Percentiles rank a stretch among this genome's conserved stretches.
Evolutionary conservation across 1,140 invertebrate genomes (phyloP).

Genomic region (Camponotus pennsylvanicus): DNA sequence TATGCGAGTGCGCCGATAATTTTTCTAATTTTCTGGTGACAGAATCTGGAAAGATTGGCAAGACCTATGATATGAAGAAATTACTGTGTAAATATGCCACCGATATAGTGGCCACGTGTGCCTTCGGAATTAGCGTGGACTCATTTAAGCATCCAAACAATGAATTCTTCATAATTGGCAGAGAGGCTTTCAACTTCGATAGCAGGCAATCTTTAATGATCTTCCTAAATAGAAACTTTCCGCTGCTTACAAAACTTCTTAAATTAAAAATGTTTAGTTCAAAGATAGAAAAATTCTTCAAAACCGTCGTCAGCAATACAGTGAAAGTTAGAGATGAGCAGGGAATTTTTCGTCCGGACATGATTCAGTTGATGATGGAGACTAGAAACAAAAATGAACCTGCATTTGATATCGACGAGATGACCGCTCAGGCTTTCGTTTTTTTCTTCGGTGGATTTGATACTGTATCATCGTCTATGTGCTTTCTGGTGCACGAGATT

Average conservation of each 20-base stretch:
- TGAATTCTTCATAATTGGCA: conserved; percentile 31
- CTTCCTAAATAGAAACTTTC: conserved; percentile 9
- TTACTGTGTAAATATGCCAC: conserved; percentile 3
- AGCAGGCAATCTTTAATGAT: not conserved
- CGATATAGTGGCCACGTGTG: conserved; percentile 55
- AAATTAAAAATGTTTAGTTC: conserved; percentile 18
- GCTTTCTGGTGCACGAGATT: not conserved
- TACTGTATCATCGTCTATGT: conserved; percentile 11
- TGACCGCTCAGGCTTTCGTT: conserved; percentile 57
- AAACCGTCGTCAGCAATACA: not conserved
- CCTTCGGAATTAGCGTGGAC: conserved; percentile 51
- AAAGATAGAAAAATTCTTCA: conserved; percentile 17
- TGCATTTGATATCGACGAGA: conserved; percentile 27
- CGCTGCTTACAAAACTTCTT: not conserved
- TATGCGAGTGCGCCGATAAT: conserved; percentile 38
- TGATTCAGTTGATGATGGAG: conserved; percentile 69
- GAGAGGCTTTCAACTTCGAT: not conserved
- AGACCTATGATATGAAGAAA: conserved; percentile 22
- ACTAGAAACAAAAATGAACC: not conserved
- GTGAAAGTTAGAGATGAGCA: conserved; percentile 30
- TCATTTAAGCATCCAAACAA: conserved; percentile 55
- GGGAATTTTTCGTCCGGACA: conserved; percentile 33
- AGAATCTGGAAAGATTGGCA: not conserved
- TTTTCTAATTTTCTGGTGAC: not conserved
- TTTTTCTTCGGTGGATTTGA: conserved; percentile 64